Base-by-base conservation (phyloP, 2,888 invertebrate species). In the Zygothrica quintamaculata region DNA sequence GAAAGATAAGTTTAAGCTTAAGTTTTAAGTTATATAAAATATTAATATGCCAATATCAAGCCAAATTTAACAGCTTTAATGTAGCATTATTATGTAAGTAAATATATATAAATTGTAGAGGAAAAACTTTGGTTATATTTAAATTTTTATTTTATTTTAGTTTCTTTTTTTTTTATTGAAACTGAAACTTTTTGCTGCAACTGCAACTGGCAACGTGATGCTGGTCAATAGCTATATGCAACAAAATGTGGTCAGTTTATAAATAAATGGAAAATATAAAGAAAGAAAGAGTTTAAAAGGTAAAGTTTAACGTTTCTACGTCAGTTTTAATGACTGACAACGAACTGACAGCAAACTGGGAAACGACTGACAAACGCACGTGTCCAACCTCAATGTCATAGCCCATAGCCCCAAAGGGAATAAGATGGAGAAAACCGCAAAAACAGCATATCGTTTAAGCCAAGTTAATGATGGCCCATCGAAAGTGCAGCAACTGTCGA, bases 151-250 rank as follows among this genome's bases (percentile, higher is more conserved):
- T 57, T 18, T 29, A 31, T 39, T 26, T n/a, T n/a, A n/a, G n/a
- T n/a, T n/a, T n/a, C n/a, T n/a, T n/a, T n/a, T n/a, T n/a, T n/a
- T 55, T 40, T 43, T 15, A 53, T 46, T 56, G 57, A 57, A 71
- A 56, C 60, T 55, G 46, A 77, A 84, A 81, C 59, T 85, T 79
- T 84, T n/a, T n/a, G n/a, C n/a, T n/a, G n/a, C n/a, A n/a, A n/a
- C n/a, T 47, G 78, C 47, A 60, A 40, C 76, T 78, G 86, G 78
- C 79, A 82, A 64, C 78, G 77, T 59, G 42, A 60, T 70, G 65
- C 12, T 59, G 73, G 80, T 52, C 48, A 55, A 22, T 22, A 5
- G 18, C 3, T 5, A 5, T 2, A 22, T 58, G 86, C 86, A 78
- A 67, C 65, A 66, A 65, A 71, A 77, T 75, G 56, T 66, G 70